These are phyloP conservation scores for Hipposideros armiger DNA, from an alignment of 2,113 vertebrate genomes.

Conservation along the genomic window DNA sequence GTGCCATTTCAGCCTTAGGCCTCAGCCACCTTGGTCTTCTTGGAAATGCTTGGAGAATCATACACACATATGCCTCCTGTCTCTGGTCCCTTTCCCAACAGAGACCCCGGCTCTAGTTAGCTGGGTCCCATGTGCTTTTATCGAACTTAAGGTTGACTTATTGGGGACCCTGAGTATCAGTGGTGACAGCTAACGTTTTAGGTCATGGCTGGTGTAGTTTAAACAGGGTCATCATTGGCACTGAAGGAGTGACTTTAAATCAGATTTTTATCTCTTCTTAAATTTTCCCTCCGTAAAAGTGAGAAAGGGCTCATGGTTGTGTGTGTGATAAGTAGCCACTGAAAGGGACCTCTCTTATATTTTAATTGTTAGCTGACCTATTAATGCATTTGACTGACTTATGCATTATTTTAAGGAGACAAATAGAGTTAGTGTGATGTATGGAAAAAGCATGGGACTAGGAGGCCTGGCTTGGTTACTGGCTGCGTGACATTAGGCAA, in stretches of 20 bases:
- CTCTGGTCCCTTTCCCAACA: not conserved
- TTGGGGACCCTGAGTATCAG: not conserved
- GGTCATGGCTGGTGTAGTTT: not conserved
- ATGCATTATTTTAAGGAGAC: not conserved
- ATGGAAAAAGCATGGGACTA: not conserved
- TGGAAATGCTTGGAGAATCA: not conserved
- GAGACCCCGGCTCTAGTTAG: not conserved
- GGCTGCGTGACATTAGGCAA: not conserved
- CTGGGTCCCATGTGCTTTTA: not conserved
- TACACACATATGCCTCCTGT: fast-evolving
- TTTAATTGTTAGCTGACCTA: not conserved
- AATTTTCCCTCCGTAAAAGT: not conserved
- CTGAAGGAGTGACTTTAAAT: not conserved
- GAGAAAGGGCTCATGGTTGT: not conserved
- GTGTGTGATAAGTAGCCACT: not conserved
- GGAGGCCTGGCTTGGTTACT: not conserved
- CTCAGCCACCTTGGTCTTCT: not conserved
- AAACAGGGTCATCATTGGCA: not conserved
- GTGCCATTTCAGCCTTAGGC: not conserved
- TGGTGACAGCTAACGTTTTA: not conserved
- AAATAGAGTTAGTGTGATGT: not conserved
- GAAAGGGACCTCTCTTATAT: not conserved
- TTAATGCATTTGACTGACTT: not conserved
- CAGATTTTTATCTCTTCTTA: not conserved
- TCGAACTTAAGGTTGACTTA: not conserved